Evolutionary conservation across 2,113 vertebrate species (phyloP), one percentile per base, ranked within the genome.

Genomic region (Rhinogobius similis): DNA sequence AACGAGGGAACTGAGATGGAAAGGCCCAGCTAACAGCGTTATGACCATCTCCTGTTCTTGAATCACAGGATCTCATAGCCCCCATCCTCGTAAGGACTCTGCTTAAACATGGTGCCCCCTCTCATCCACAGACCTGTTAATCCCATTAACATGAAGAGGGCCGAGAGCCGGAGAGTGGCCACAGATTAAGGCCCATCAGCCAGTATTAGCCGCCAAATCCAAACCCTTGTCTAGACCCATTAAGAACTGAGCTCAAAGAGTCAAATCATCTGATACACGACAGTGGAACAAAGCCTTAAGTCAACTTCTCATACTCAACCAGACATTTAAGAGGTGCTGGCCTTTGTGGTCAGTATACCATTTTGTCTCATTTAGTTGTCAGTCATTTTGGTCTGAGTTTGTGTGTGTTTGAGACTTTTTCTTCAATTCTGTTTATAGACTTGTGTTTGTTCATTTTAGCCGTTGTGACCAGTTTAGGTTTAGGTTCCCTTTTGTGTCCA

Each of bases 111-210:
- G 63, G 70, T 76, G 75, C 76, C 85, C 78, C 87, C 76, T 73
- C 81, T 88, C 76, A 82, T 84, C 80, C 85, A 81, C 83, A 84
- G 77, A n/a, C 77, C 83, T 77, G 86, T 80, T 91, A 91, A 92
- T 93, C 91, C 90, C 82, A 92, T 93, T 92, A 92, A 90, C 90
- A 91, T 86, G 86, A 90, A 88, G 89, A 83, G 89, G 81, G 84
- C 78, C 81, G 50, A 79, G 67, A 89, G 81, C 78, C 70, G 68
- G 76, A 86, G 76, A 88, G 73, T 84, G 83, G 83, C 86, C 83
- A 73, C 65, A 53, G 81, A 72, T 90, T 90, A 90, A 90, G 76
- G 86, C 76, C 88, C 90, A 90, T 91, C 88, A 91, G 80, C 74
- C 68, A 65, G 87, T 86, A 88, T 91, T 89, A 91, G 85, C 78